phyloP scores from a whole-genome alignment of 2,888 invertebrate genomes.

The Agrilus biguttatus region DNA sequence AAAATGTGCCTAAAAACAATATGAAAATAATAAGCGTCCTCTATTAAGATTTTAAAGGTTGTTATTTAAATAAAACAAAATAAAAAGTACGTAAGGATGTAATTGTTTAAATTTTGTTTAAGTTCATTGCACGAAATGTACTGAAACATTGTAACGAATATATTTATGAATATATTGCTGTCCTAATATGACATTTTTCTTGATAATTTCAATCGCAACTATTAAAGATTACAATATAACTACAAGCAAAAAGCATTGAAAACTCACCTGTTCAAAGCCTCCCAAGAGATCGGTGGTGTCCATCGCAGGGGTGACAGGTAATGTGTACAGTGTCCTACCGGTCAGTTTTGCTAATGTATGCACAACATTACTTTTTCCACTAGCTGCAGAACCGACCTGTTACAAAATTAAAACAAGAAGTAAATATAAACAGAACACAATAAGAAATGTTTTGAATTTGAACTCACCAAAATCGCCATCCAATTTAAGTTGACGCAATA shows the following conservation, averaged over 20 bases:
- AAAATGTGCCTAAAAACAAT: too few relatives aligned
- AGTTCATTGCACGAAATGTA: too few relatives aligned
- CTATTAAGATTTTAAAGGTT: too few relatives aligned
- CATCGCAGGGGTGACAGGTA: conserved; percentile 82
- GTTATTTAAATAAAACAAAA: too few relatives aligned
- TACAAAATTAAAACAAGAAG: neutral
- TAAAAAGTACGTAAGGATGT: too few relatives aligned
- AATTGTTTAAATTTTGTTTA: too few relatives aligned
- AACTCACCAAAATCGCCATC: conserved; percentile 71
- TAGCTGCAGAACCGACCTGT: conserved; percentile 57
- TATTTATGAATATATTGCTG: too few relatives aligned
- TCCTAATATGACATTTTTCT: too few relatives aligned
- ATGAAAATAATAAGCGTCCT: too few relatives aligned
- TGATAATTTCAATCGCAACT: too few relatives aligned
- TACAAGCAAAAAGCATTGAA: conserved; percentile 1
- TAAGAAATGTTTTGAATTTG: neutral
- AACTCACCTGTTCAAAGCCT: conserved; percentile 86
- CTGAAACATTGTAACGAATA: too few relatives aligned
- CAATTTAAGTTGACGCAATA: conserved; percentile 85
- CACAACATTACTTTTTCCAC: conserved; percentile 69
- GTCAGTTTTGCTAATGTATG: conserved; percentile 60
- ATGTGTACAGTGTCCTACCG: conserved; percentile 56
- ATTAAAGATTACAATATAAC: too few relatives aligned
- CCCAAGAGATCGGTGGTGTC: conserved; percentile 92
- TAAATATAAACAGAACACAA: neutral